Evolutionary conservation across 2,797 vertebrate species (phyloP), one percentile per base, ranked within the genome.

Genomic region (Linurgus olivaceus): DNA sequence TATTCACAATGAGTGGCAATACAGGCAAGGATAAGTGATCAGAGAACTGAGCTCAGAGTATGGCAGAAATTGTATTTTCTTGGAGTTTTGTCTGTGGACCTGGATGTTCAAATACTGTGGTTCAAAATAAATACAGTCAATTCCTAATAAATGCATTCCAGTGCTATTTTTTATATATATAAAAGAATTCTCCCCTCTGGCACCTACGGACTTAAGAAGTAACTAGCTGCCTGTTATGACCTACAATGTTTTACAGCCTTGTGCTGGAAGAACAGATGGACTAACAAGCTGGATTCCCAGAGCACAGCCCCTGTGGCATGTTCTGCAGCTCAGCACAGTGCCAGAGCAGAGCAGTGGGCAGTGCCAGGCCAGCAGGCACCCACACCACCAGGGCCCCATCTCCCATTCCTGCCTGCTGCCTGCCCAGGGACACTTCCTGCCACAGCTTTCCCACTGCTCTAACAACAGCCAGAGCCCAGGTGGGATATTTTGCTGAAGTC

Each of bases 91-190:
- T 72, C 47, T 45, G 17, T 62, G 66, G 31, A 55, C 63, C 31
- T 86, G 65, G 31, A 86, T 80, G 37, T 61, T 68, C 40, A 54
- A 68, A 29, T 55, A 28, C 14, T 72, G 23, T 65, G 18, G 52
- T 72, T 93, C 75, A 88, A 89, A 95, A 94, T 94, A 95, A 94
- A 96, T 45, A 65, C 7, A 78, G 59, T 73, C 55, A 86, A 81
- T 59, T 58, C 24, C 48, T 57, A 91, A 84, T 84, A 94, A 91
- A 86, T 37, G 59, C 51, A 90, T 95, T 93, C 73, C 85, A 86
- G 66, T 33, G 47, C 67, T 91, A 47, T 75, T 88, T 75, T 88
- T 51, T 81, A 70, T 70, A 70, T 70, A 38, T 57, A 31, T 55
- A 29, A 31, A 61, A 28, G 47, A 86, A 72, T 25, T 14, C 24